These are phyloP conservation scores for Heteromormyrus szaboi DNA, from an alignment of 2,797 vertebrate species.

Conservation along the genomic window DNA sequence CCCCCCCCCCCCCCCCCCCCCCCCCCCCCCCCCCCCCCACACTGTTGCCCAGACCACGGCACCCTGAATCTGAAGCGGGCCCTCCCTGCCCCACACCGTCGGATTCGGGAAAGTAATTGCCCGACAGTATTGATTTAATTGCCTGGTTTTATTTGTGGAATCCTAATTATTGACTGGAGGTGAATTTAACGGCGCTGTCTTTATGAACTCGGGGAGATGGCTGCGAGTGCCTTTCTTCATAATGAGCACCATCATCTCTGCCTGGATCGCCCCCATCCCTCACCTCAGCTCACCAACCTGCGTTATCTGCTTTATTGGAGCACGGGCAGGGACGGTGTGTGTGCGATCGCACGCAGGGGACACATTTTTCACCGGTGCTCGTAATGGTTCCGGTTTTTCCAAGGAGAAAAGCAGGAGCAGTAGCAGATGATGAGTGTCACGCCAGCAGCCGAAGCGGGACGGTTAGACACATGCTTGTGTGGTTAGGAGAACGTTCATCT, in stretches of 20 bases:
- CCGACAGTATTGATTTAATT: slow-evolving; percentile 98
- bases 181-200: slow-evolving; percentile 94
- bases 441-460: not conserved
- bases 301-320: slow-evolving; percentile 79
- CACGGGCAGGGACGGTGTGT: slow-evolving; percentile 50
- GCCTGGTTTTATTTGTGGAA: slow-evolving; percentile 97
- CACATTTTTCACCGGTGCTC: slow-evolving; percentile 4
- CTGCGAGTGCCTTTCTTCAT: slow-evolving; percentile 80
- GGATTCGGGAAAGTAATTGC: slow-evolving; percentile 70
- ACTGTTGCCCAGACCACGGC: slow-evolving; percentile 43
- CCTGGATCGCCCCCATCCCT: slow-evolving; percentile 80
- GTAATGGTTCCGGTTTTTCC: slow-evolving; percentile 23
- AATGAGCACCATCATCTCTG: slow-evolving; percentile 84
- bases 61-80: slow-evolving; percentile 69
- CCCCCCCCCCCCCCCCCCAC: no score
- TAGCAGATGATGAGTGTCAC: not conserved
- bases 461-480: not conserved
- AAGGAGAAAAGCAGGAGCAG: slow-evolving; percentile 9
- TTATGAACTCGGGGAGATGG: slow-evolving; percentile 92
- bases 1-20: no score
- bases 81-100: slow-evolving; percentile 81
- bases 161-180: slow-evolving; percentile 99
- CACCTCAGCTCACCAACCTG: slow-evolving; percentile 77
- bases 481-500: not conserved
- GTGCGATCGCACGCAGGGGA: slow-evolving; percentile 41